phyloP scores from a whole-genome alignment of 2,888 invertebrate species.

The Andrena marginata region DNA sequence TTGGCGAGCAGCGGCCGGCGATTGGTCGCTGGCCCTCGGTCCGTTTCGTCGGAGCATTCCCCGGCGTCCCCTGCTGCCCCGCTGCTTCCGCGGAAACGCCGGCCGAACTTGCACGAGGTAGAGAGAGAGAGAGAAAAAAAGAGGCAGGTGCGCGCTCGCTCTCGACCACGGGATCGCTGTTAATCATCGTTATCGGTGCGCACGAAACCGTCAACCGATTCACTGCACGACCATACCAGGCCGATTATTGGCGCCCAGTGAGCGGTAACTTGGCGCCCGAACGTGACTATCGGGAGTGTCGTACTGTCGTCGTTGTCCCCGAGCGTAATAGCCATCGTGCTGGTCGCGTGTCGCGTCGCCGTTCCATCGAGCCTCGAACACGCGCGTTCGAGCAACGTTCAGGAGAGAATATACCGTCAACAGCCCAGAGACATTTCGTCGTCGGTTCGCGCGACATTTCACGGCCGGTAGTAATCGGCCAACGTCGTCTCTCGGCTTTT shows the following conservation, averaged over 20 bases:
- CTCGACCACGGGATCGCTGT: constrained; percentile 48
- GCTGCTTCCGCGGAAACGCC: not conserved
- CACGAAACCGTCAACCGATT: constrained; percentile 56
- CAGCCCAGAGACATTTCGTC: not conserved
- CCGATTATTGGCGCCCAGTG: constrained; percentile 37
- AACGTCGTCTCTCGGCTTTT: no score
- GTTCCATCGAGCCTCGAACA: not conserved
- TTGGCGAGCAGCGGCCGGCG: constrained; percentile 15
- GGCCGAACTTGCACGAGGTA: constrained; percentile 6
- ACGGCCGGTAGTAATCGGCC: not conserved
- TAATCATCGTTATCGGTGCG: constrained; percentile 65
- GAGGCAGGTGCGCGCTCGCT: constrained; percentile 41
- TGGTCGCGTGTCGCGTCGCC: not conserved
- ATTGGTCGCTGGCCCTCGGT: not conserved
- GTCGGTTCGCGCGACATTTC: not conserved
- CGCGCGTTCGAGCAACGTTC: not conserved
- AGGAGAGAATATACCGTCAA: no score
- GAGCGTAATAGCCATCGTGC: not conserved
- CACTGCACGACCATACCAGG: not conserved
- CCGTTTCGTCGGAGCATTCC: not conserved
- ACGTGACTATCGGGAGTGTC: constrained; percentile 3
- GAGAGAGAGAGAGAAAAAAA: constrained; percentile 34
- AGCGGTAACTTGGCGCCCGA: not conserved
- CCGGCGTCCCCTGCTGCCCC: not conserved
- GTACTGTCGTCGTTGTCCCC: not conserved